phyloP scores from a whole-genome alignment of 2,888 invertebrate genomes.

The Orthosia cruda region DNA sequence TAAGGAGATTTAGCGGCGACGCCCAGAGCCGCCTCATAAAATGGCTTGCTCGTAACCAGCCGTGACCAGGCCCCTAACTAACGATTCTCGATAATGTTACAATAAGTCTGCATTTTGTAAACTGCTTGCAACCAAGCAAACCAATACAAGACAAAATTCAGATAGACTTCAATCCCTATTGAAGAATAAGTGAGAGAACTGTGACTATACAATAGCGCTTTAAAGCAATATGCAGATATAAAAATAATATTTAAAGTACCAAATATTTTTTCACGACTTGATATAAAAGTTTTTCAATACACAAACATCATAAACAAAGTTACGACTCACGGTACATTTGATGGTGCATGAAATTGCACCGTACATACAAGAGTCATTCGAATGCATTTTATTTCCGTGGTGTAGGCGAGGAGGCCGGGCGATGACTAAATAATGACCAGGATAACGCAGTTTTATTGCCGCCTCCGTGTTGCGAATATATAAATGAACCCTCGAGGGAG shows the following conservation, averaged over 20 bases:
- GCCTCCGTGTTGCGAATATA: constrained; percentile 91
- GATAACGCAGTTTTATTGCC: constrained; percentile 91
- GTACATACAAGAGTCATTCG: constrained; percentile 80
- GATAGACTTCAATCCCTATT: not conserved
- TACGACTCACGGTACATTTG: constrained; percentile 67
- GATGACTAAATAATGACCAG: constrained; percentile 92
- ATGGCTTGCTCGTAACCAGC: constrained; percentile 85
- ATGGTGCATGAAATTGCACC: constrained; percentile 81
- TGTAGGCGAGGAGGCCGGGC: constrained; percentile 82
- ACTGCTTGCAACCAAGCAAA: constrained; percentile 12
- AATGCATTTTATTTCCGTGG: constrained; percentile 88
- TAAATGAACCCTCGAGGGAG: constrained; percentile 91
- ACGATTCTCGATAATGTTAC: constrained; percentile 78
- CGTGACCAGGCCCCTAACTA: constrained; percentile 84
- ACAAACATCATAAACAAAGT: constrained; percentile 75
- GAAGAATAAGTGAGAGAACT: not conserved
- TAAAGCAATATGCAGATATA: constrained; percentile 24
- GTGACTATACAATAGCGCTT: constrained; percentile 4
- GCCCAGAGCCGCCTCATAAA: constrained; percentile 87
- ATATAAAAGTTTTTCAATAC: constrained; percentile 74
- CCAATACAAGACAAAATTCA: not conserved
- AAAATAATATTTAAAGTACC: constrained; percentile 43
- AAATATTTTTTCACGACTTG: constrained; percentile 63
- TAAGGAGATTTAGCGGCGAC: constrained; percentile 90
- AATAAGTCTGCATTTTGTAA: constrained; percentile 55